Base-by-base conservation (phyloP, 2,888 invertebrate genomes). In the Campopleginae sp. region DNA sequence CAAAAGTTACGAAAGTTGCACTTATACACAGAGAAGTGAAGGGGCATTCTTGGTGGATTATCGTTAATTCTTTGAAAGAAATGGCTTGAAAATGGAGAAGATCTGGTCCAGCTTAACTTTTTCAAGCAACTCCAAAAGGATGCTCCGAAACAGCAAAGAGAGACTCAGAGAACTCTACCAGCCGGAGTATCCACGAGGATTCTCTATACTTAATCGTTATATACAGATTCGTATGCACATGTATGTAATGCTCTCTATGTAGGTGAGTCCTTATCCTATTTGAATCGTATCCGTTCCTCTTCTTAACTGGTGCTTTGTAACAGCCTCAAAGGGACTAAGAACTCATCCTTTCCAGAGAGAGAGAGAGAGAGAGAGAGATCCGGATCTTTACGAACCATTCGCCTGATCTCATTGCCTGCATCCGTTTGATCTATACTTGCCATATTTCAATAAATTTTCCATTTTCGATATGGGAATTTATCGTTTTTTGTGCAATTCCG, bases 41-140 rank as follows among this genome's bases (percentile, higher is more conserved):
- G 27, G n/a, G 8, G 17, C 17, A 17, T 14, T 46, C n/a, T 68
- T 78, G 74, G 78, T 58, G 89, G 86, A 87, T 91, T 90, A 90
- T 89, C 86, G 88, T 89, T 90, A 90, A 91, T 90, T 90, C 90
- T 88, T 86, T 86, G 87, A 79, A 86, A 84, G 58, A 84, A 86
- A 88, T 79, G 82, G 78, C 68, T 79, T 63, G 71, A 72, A 74
- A 85, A 76, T 87, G 87, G 80, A 85, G 75, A 72, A 86, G 86
- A 38, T 10, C 10, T 85, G 63, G 48, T 48, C 46, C 48, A 42
- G 75, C 46, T 75, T 65, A 46, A 48, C 75, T 63, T 75, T 65
- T 75, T 63, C 46, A 54, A 31, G 7, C 44, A 63, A 48, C 44
- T 68, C n/a, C n/a, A n/a, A n/a, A n/a, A n/a, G n/a, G 46, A 63